Percentiles rank a stretch among this genome's conserved stretches.
Evolutionary conservation across 1,140 invertebrate genomes (phyloP).

Genomic region (Drosophila fuyamai): DNA sequence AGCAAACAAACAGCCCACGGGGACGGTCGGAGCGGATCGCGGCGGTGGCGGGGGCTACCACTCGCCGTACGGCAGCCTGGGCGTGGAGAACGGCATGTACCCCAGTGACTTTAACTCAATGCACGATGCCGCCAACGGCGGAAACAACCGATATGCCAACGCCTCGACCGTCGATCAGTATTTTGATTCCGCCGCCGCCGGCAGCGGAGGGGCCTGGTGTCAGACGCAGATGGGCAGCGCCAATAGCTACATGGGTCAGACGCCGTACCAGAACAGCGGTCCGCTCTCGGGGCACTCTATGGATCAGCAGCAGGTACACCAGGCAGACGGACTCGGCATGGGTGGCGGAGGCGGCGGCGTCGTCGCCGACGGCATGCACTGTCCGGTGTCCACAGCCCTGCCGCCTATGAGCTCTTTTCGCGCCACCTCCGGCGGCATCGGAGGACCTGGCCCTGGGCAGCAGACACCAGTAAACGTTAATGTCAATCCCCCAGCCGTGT

Average conservation of each 20-base stretch:
- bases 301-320: conserved; percentile 74
- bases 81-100: conserved; percentile 94
- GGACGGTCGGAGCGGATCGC: conserved; percentile 91
- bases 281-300: conserved; percentile 59
- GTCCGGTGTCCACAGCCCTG: conserved; percentile 88
- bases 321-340: conserved; percentile 68
- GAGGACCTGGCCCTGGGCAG: conserved; percentile 87
- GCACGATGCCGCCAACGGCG: conserved; percentile 62
- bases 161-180: conserved; percentile 80
- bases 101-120: conserved; percentile 93
- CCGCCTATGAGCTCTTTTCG: conserved; percentile 97
- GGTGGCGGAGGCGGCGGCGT: conserved; percentile 48
- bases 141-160: conserved; percentile 90
- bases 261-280: conserved; percentile 71
- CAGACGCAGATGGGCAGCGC: conserved; percentile 66
- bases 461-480: conserved; percentile 59
- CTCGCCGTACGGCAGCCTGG: conserved; percentile 91
- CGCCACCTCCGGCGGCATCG: conserved; percentile 14
- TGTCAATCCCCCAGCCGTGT: conserved; percentile 72
- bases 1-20: conserved; percentile 94
- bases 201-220: conserved; percentile 77
- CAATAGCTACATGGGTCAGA: conserved; percentile 66
- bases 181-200: conserved; percentile 73
- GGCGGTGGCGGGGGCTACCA: conserved; percentile 89
- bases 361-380: conserved; percentile 69